Evolutionary conservation across 2,113 vertebrate species (phyloP), one percentile per base, ranked within the genome.

Genomic region (Albula goreensis): DNA sequence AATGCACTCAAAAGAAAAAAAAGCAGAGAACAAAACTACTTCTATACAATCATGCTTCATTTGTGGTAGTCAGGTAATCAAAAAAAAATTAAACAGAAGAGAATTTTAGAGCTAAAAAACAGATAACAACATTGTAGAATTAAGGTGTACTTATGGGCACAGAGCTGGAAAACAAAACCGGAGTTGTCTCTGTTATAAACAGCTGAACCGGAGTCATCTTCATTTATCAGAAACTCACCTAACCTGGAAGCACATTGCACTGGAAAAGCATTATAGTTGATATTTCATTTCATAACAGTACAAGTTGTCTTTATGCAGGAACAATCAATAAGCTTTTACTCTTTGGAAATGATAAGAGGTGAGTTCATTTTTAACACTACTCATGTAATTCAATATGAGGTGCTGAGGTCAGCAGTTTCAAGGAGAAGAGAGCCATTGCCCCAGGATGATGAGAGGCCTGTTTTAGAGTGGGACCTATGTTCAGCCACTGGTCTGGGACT

Each of bases 271-370:
- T 31, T 31, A 74, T 10, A 31, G 70, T 31, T 74, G 70, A 74
- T 74, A 74, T 31, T 74, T 74, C 70, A 31, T 10, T 74, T 74
- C 70, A 8, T 31, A 74, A 31, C 70, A 22, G 70, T 31, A 31
- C 70, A 31, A 74, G 70, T 31, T 74, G 70, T 74, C 70, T 74
- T 22, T 22, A 31, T 74, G 70, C 70, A 22, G 70, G 70, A 74
- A 74, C 22, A n/a, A 74, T 74, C 70, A 22, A 74, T 74, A 74
- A 74, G 70, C 70, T 74, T 31, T 74, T 74, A 22, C 70, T 74
- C 70, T 74, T 22, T 31, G 70, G 70, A 79, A 79, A 79, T 50
- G 49, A 79, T 49, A 50, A 2, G 31, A 17, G 78, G 78, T 15
- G 49, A 79, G 78, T 79, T 78, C 25, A 12, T 41, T 74, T 79